phyloP scores from a whole-genome alignment of 92 coral and sea anemone species.

The Zoanthus gigantus region DNA sequence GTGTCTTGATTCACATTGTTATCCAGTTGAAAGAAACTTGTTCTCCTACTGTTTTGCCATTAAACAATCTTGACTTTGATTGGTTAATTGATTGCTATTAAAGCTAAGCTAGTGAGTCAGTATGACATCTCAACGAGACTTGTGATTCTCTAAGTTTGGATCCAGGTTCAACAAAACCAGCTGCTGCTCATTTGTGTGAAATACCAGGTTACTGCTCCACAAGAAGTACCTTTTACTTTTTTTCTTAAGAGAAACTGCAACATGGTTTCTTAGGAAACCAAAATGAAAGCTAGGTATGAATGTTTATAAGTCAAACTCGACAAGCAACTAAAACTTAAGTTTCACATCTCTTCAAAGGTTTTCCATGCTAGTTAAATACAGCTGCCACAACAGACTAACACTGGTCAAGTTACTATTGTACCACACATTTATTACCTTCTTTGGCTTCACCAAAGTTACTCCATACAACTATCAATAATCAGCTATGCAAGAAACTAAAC shows the following conservation, averaged over 20 bases:
- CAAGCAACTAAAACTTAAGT: background rate
- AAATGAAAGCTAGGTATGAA: background rate
- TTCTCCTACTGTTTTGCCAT: too few relatives aligned
- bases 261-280: background rate
- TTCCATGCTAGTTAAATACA: background rate
- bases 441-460: background rate
- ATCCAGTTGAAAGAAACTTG: too few relatives aligned
- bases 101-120: too few relatives aligned
- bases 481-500: background rate
- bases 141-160: too few relatives aligned
- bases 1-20: too few relatives aligned
- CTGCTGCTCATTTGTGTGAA: too few relatives aligned
- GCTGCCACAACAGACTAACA: background rate
- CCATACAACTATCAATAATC: background rate
- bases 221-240: background rate
- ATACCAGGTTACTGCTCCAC: too few relatives aligned
- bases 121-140: too few relatives aligned
- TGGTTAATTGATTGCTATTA: too few relatives aligned
- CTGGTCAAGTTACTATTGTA: background rate
- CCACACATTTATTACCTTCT: background rate
- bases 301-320: background rate
- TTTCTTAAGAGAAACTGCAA: background rate
- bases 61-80: too few relatives aligned
- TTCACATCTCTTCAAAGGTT: background rate
- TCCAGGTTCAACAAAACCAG: too few relatives aligned